Evolutionary conservation across 2,113 vertebrate species (phyloP), one percentile per base, ranked within the genome.

Genomic region (Onychorhynchus coronatus): DNA sequence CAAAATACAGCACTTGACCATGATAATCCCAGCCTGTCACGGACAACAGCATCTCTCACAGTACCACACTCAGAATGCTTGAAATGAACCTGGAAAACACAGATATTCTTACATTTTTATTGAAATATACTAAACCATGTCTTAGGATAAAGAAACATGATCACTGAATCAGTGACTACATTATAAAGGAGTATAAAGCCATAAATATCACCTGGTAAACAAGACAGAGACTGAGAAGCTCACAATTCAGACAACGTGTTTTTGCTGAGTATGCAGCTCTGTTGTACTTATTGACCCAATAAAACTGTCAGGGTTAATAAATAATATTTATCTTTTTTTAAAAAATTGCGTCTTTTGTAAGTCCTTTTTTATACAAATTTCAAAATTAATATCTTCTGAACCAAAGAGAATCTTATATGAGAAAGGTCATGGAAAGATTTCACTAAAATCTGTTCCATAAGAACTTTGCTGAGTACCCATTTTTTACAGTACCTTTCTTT

Each of bases 31-130:
- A 96, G 28, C 83, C 62, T 65, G 71, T 98, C 92, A 98, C 27
- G 81, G 95, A 63, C 75, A 92, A 85, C 80, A 97, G 93, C 96
- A 95, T 97, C 88, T 97, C 96, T 98, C 97, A 98, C 78, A 72
- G 79, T 87, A 87, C 79, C 95, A 91, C 59, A 87, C 39, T 96
- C 75, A 89, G 84, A 85, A 58, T 88, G 55, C 70, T 97, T 91
- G 93, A 97, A 97, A 95, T 2, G 11, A 92, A 96, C 82, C 98
- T 98, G 96, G 23, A 98, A 98, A 71, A 96, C 91, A 97, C 12
- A 95, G 19, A 86, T 41, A 91, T 86, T 89, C 49, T 77, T 93
- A 87, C 11, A 85, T 89, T 97, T 95, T 95, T 93, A 93, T 72
- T 77, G 81, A 93, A 96, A 97, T 81, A 82, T 47, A 80, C n/a